These are phyloP conservation scores for Luscinia megarhynchos DNA, from an alignment of 2,797 vertebrate genomes.

Conservation along the genomic window DNA sequence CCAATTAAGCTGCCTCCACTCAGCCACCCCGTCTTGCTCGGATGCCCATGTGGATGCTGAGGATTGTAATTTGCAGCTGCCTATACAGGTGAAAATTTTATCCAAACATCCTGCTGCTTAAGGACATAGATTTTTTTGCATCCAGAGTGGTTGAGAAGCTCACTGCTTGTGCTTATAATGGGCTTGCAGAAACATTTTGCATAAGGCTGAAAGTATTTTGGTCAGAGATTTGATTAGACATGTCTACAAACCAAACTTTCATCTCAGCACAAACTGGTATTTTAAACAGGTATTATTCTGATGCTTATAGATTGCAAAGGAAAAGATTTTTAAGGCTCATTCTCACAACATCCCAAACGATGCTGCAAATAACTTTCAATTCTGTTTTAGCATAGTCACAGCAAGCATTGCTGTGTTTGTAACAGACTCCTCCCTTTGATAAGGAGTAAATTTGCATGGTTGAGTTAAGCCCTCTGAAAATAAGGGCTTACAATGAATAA, in stretches of 20 bases:
- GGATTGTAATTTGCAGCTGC: slow-evolving; percentile 56
- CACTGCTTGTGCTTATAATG: not conserved
- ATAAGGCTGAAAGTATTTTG: not conserved
- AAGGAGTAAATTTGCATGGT: slow-evolving; percentile 45
- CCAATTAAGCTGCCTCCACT: slow-evolving; percentile 24
- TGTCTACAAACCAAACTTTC: not conserved
- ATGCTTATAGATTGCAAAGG: not conserved
- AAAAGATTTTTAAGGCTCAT: not conserved
- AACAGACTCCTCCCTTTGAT: slow-evolving; percentile 19
- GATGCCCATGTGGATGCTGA: not conserved
- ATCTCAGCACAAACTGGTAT: not conserved
- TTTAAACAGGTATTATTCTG: not conserved
- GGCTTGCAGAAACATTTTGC: not conserved
- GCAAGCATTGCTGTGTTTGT: not conserved
- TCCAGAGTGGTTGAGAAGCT: not conserved
- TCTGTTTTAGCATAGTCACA: not conserved
- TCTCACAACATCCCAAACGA: not conserved
- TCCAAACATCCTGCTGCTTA: slow-evolving; percentile 35
- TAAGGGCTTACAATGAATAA: slow-evolving; percentile 48
- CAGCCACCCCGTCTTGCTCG: not conserved
- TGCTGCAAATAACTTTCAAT: not conserved
- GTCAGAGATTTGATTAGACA: not conserved
- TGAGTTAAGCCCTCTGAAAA: slow-evolving; percentile 55
- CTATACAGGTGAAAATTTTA: slow-evolving; percentile 59
- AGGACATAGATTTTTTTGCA: not conserved